phyloP scores from a whole-genome alignment of 30 jellyfish, hydroid and myxozoan species.

The Cassiopea andromeda region DNA sequence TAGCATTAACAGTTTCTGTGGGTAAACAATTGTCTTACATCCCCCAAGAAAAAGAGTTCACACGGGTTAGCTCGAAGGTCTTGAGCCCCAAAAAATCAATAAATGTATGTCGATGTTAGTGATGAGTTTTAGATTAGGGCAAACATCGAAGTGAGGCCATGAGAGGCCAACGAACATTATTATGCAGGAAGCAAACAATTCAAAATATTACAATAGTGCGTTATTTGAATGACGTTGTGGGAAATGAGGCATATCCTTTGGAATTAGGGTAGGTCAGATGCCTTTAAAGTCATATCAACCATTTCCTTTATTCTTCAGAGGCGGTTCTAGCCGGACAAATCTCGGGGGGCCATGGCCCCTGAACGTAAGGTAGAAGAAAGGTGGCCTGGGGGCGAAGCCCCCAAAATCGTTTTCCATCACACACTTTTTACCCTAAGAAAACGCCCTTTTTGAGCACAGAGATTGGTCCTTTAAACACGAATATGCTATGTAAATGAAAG shows the following conservation, averaged over 20 bases:
- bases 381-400: no score
- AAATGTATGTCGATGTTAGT: neutral
- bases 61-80: neutral
- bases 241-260: neutral
- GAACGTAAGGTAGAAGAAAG: no score
- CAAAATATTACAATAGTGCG: neutral
- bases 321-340: no score
- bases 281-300: neutral
- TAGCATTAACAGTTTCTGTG: no score
- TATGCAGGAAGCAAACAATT: constrained; percentile 13
- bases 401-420: no score
- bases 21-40: no score
- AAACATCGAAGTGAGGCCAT: constrained; percentile 16
- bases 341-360: no score
- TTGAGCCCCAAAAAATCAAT: neutral
- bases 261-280: constrained; percentile 19
- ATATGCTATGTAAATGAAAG: no score
- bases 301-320: neutral
- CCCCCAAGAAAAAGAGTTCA: no score
- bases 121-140: neutral
- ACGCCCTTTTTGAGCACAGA: no score
- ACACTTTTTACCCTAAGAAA: no score
- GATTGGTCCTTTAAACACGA: no score
- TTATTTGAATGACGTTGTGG: neutral
- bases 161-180: constrained; percentile 3